Evolutionary conservation across 2,888 invertebrate genomes (phyloP).

Genomic region (Epirrita christyi): DNA sequence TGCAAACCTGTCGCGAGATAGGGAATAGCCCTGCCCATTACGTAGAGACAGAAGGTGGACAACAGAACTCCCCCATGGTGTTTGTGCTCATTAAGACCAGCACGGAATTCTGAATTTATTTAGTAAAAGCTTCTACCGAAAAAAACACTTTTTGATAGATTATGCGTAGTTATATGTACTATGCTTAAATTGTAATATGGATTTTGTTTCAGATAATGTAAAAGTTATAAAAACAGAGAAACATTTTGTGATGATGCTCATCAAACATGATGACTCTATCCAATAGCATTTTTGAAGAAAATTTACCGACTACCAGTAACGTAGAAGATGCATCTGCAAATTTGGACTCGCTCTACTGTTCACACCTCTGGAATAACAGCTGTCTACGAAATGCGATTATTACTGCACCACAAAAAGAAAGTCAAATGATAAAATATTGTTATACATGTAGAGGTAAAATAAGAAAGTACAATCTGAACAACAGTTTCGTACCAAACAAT

Average conservation of each 20-base stretch:
- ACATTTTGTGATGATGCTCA: conserved; percentile 34
- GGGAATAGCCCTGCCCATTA: no score
- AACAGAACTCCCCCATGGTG: no score
- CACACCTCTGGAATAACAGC: conserved; percentile 74
- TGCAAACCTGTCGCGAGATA: no score
- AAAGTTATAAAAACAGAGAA: background rate
- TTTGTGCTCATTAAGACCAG: no score
- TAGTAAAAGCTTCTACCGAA: no score
- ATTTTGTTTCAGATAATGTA: conserved; percentile 23
- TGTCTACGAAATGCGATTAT: conserved; percentile 63
- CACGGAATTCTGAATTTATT: no score
- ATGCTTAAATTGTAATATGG: background rate
- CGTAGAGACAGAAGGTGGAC: no score
- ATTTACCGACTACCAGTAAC: conserved; percentile 50
- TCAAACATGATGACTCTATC: conserved; percentile 64
- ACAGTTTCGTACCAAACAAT: conserved; percentile 63
- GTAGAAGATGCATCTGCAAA: conserved; percentile 58
- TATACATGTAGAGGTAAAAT: conserved; percentile 76
- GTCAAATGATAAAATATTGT: conserved; percentile 67
- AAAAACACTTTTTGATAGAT: no score
- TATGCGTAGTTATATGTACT: background rate
- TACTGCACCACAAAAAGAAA: conserved; percentile 57
- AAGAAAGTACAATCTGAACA: conserved; percentile 73
- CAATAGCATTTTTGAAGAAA: conserved; percentile 53
- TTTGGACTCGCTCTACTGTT: conserved; percentile 71